phyloP scores from a whole-genome alignment of 2,888 invertebrate species.

The Hypsopygia costalis region DNA sequence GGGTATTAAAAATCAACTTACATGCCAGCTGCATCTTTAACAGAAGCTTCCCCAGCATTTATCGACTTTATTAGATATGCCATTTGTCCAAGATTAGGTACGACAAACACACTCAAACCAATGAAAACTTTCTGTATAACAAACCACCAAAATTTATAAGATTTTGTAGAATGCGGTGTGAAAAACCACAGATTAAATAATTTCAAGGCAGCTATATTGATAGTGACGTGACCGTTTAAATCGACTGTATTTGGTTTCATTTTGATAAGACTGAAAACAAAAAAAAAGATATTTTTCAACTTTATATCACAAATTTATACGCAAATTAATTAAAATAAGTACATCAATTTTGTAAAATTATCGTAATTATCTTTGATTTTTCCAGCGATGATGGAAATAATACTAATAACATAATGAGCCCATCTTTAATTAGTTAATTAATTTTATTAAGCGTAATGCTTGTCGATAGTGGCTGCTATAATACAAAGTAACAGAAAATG shows the following conservation, averaged over 20 bases:
- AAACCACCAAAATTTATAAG: constrained; percentile 33
- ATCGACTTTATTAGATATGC: constrained; percentile 35
- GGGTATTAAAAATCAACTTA: constrained; percentile 39
- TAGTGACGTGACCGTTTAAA: constrained; percentile 34
- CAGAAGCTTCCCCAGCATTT: constrained; percentile 31
- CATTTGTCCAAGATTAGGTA: constrained; percentile 39
- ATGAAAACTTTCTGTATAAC: constrained; percentile 27
- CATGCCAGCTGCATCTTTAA: constrained; percentile 45
- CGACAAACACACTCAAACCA: constrained; percentile 28
- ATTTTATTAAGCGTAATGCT: too few species aligned
- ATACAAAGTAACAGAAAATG: too few species aligned
- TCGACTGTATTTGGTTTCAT: constrained; percentile 12
- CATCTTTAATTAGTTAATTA: too few species aligned
- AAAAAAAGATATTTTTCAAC: neutral
- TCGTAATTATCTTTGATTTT: neutral
- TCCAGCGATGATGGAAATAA: too few species aligned
- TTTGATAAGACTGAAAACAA: neutral
- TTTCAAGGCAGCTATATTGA: constrained; percentile 38
- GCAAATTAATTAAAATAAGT: neutral
- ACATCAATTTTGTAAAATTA: neutral
- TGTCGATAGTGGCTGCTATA: too few species aligned
- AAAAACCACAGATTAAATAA: constrained; percentile 41
- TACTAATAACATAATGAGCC: too few species aligned
- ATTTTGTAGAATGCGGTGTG: constrained; percentile 33
- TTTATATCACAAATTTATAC: neutral